Conservation (phyloP, 2,888 invertebrate species). For the Phragmatobia fuliginosa region DNA sequence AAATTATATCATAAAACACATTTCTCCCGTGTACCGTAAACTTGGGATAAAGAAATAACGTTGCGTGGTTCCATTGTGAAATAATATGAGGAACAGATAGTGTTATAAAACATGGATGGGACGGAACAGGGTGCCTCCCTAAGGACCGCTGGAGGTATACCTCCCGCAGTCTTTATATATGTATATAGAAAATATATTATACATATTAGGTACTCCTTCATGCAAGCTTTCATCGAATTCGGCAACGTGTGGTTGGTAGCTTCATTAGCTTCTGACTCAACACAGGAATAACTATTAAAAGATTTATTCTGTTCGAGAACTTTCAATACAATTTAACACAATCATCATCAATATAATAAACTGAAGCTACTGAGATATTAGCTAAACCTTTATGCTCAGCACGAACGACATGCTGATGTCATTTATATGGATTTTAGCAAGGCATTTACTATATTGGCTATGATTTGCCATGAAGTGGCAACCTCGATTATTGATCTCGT, state of each 20-base stretch:
- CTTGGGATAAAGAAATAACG: slow-evolving; percentile 42
- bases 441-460: too few species aligned
- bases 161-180: background rate
- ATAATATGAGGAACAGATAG: slow-evolving; percentile 46
- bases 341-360: too few species aligned
- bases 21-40: slow-evolving; percentile 44
- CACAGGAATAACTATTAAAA: background rate
- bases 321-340: background rate
- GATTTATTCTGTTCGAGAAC: background rate
- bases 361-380: too few species aligned
- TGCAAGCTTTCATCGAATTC: slow-evolving; percentile 32
- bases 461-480: background rate
- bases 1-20: slow-evolving; percentile 36
- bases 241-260: slow-evolving; percentile 15
- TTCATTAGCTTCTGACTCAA: background rate
- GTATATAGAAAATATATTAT: background rate
- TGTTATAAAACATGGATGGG: slow-evolving; percentile 45
- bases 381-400: too few species aligned
- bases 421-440: too few species aligned
- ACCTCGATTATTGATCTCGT: background rate
- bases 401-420: too few species aligned
- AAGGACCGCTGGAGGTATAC: slow-evolving; percentile 26
- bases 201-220: slow-evolving; percentile 37
- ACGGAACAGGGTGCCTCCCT: slow-evolving; percentile 7
- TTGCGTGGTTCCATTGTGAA: slow-evolving; percentile 33